A percentile compares a stretch with the other conserved stretches of the same genome.
Evolutionary conservation across 1,140 invertebrate species (phyloP).

Genomic region (Xylocopa sonorina): DNA sequence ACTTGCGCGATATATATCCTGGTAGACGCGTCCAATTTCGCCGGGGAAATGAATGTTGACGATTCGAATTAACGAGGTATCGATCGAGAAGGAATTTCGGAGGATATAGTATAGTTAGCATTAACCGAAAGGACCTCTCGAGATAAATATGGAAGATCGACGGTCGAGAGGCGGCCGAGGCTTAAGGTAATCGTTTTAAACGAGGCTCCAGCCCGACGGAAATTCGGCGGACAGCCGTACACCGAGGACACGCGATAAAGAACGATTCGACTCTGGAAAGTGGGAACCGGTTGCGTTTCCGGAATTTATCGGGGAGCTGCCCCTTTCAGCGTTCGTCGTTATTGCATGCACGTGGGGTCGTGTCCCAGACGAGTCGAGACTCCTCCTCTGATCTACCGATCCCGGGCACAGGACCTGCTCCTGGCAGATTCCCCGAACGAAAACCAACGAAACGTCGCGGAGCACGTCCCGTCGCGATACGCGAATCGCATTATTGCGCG

Average conservation of each 20-base stretch:
- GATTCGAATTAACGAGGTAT: neutral
- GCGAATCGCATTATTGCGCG: conserved; percentile 69
- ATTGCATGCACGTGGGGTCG: conserved; percentile 41
- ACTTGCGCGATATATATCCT: too few relatives aligned
- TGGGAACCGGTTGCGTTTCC: conserved; percentile 58
- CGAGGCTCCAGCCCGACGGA: neutral
- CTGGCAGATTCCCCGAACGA: conserved; percentile 46
- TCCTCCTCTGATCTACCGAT: conserved; percentile 41
- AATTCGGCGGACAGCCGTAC: conserved; percentile 34
- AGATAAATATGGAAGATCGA: conserved; percentile 30
- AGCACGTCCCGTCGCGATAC: conserved; percentile 58
- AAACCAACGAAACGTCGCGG: conserved; percentile 56
- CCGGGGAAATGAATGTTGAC: too few relatives aligned
- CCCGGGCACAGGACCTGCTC: conserved; percentile 31
- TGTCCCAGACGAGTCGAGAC: conserved; percentile 40
- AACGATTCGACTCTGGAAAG: conserved; percentile 51
- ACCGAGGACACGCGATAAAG: conserved; percentile 34
- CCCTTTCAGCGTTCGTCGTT: conserved; percentile 39
- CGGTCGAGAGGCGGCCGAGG: conserved; percentile 15
- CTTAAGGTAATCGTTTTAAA: conserved; percentile 9
- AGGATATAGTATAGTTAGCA: too few relatives aligned
- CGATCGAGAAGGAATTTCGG: neutral
- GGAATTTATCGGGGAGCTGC: conserved; percentile 47
- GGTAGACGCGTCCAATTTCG: too few relatives aligned
- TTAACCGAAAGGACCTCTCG: neutral